phyloP scores from a whole-genome alignment of 2,888 invertebrate species.

The Tipula lateralis region DNA sequence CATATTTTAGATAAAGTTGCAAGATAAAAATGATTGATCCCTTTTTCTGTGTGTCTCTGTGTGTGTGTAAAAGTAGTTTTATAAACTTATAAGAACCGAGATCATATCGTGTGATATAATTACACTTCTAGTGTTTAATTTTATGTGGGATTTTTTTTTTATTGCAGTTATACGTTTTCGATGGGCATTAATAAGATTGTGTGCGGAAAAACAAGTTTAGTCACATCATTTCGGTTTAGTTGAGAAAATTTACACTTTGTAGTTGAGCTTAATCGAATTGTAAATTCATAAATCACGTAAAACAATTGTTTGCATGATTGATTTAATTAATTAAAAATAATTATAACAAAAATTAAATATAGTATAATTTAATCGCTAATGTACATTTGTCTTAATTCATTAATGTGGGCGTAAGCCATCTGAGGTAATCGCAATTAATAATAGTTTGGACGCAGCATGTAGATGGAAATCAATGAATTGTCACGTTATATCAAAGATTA shows the following conservation, averaged over 20 bases:
- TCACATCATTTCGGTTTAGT: not conserved
- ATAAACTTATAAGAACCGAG: not conserved
- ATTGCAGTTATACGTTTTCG: not conserved
- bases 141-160: constrained; percentile 24
- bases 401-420: not conserved
- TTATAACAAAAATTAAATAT: not conserved
- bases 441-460: not conserved
- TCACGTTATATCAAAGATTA: not conserved
- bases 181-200: not conserved
- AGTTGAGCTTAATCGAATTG: not conserved
- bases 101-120: constrained; percentile 9
- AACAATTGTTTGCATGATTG: not conserved
- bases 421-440: not conserved
- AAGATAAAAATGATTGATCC: constrained; percentile 19
- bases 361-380: not conserved
- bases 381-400: not conserved
- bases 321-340: not conserved
- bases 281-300: not conserved
- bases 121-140: constrained; percentile 19
- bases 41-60: not conserved
- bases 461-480: not conserved
- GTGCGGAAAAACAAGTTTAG: not conserved
- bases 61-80: not conserved
- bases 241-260: not conserved
- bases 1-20: not conserved